A percentile compares a stretch with the other conserved stretches of the same genome.
These are phyloP conservation scores for Zelleria hepariella DNA, from an alignment of 2,888 invertebrate species.

Conservation along the genomic window DNA sequence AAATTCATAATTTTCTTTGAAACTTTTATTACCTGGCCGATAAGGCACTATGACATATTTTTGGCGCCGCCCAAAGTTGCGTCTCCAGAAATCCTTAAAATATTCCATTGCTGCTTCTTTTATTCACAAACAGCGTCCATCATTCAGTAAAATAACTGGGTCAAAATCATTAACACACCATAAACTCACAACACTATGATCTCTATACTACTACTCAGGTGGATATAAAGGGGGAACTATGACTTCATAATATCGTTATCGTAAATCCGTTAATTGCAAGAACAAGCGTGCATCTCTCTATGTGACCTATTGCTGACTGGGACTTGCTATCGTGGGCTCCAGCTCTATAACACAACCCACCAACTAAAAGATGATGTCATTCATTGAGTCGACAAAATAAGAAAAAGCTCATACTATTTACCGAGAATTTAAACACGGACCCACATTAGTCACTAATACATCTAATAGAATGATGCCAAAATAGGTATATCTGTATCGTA, in stretches of 20 bases:
- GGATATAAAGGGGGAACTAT: background rate
- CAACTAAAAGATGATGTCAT: constrained; percentile 56
- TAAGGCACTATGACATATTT: constrained; percentile 56
- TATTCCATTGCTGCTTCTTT: constrained; percentile 36
- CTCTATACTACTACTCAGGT: background rate
- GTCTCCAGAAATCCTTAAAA: constrained; percentile 48
- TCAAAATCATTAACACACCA: background rate
- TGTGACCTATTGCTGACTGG: constrained; percentile 46
- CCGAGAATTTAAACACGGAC: constrained; percentile 28
- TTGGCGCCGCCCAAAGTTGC: constrained; percentile 44
- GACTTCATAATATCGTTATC: constrained; percentile 15
- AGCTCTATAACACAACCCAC: constrained; percentile 35
- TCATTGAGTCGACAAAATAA: constrained; percentile 31
- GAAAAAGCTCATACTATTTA: constrained; percentile 37
- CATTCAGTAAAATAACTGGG: background rate
- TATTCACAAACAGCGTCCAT: background rate
- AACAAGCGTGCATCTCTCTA: constrained; percentile 48
- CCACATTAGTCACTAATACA: constrained; percentile 29
- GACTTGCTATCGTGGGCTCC: constrained; percentile 27
- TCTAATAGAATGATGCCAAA: background rate
- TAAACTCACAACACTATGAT: background rate
- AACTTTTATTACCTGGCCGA: constrained; percentile 42
- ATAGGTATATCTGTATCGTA: background rate
- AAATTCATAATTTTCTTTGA: background rate
- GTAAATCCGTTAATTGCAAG: constrained; percentile 38